Base-by-base conservation (phyloP, 2,888 invertebrate species). In the Heliconius charithonia region DNA sequence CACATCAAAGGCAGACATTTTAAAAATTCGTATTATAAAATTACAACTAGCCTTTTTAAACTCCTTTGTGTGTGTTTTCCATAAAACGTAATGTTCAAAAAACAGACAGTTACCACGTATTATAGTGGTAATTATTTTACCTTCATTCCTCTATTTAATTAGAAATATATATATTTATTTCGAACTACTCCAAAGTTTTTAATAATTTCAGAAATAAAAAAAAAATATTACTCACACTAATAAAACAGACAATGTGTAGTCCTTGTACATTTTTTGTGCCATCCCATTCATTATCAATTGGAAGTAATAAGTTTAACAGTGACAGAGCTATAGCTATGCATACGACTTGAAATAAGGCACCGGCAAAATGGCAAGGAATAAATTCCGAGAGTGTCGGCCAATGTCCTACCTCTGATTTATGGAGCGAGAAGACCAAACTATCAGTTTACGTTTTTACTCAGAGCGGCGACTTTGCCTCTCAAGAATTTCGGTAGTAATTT, bases 361-460 rank as follows among this genome's bases (percentile, higher is more conserved):
- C 85, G 84, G 83, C 83, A 82, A 83, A 83, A 83, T 83, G 82
- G 86, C 84, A 81, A 85, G 85, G 90, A 93, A 93, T 93, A 92
- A 93, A 94, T 94, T 93, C 93, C 91, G 81, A 88, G 90, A 90
- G 90, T 91, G 92, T 87, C 89, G 87, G 85, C 87, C 86, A 86
- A 85, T 85, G 85, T 85, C 84, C 84, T 80, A 81, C 82, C 84
- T 83, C 89, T 94, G 94, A 95, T 95, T 95, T 95, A 95, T 94
- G 89, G 91, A 85, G 88, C 89, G 90, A 90, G 90, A 88, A 88
- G 85, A 82, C 85, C 89, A 88, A 90, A 93, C 93, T 75, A 67
- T 72, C 59, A 66, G 56, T 65, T 77, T 84, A 82, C 83, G 84
- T 92, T 94, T 93, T 93, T 91, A 91, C 92, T 89, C 89, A 82